A percentile compares a stretch with the other conserved stretches of the same genome.
These are phyloP conservation scores for Eupristina koningsbergeri DNA, from an alignment of 1,140 invertebrate genomes.

Conservation along the genomic window DNA sequence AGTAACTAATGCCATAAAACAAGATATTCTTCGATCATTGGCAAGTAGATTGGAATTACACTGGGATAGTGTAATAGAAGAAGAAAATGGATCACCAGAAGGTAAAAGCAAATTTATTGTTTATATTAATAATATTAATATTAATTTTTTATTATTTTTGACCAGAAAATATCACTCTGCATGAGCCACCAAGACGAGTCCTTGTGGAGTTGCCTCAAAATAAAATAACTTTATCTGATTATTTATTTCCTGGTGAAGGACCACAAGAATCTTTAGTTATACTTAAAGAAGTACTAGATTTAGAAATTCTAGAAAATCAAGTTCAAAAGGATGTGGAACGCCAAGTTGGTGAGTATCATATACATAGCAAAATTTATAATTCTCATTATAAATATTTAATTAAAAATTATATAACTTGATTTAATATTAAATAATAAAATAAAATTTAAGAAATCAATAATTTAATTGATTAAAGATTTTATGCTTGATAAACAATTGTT, in stretches of 20 bases:
- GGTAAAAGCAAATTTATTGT: slow-evolving; percentile 65
- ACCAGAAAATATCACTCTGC: slow-evolving; percentile 79
- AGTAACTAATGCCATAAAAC: slow-evolving; percentile 79
- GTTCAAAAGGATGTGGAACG: slow-evolving; percentile 80
- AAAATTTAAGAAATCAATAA: too few species aligned
- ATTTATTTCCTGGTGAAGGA: slow-evolving; percentile 88
- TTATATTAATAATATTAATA: slow-evolving; percentile 33
- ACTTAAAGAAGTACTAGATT: slow-evolving; percentile 82
- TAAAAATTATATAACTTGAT: neutral
- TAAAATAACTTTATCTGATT: slow-evolving; percentile 83
- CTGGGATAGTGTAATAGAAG: slow-evolving; percentile 87
- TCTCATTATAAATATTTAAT: neutral
- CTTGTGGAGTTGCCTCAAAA: slow-evolving; percentile 79
- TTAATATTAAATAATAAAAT: neutral
- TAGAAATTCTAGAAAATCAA: slow-evolving; percentile 79
- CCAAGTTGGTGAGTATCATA: slow-evolving; percentile 71
- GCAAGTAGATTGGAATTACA: slow-evolving; percentile 86
- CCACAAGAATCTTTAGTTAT: slow-evolving; percentile 82
- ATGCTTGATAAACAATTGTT: slow-evolving; percentile 5
- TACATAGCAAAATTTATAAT: neutral
- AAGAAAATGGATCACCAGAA: slow-evolving; percentile 80
- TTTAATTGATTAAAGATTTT: neutral
- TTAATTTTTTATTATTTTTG: slow-evolving; percentile 45
- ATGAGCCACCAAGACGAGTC: slow-evolving; percentile 86
- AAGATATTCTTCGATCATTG: slow-evolving; percentile 85